A percentile compares a stretch with the other conserved stretches of the same genome.
Evolutionary conservation across 2,797 vertebrate genomes (phyloP).

Genomic region (Carcharodon carcharias): DNA sequence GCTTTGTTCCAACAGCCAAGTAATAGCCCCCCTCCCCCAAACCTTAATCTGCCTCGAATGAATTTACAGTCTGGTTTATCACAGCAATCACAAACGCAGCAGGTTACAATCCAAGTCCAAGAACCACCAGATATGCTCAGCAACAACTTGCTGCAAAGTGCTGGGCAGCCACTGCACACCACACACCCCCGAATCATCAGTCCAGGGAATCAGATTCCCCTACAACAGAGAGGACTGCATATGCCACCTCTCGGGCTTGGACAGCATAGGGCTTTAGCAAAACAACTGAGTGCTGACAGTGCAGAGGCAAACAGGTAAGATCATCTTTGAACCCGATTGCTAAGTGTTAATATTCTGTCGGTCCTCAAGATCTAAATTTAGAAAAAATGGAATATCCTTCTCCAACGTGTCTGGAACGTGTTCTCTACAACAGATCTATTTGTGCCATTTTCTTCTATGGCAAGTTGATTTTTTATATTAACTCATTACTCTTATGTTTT

Average conservation of each 20-base stretch:
- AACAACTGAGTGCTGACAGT: conserved; percentile 95
- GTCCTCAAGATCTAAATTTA: background rate
- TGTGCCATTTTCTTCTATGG: background rate
- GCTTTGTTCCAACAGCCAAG: conserved; percentile 73
- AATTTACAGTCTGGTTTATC: conserved; percentile 48
- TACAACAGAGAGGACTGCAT: conserved; percentile 71
- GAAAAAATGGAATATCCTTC: background rate
- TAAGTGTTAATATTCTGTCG: background rate
- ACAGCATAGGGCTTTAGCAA: conserved; percentile 81
- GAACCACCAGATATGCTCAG: conserved; percentile 69
- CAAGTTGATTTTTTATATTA: background rate
- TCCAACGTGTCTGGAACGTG: background rate
- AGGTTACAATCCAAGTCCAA: conserved; percentile 88
- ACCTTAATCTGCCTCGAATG: conserved; percentile 66
- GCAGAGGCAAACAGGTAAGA: conserved; percentile 87
- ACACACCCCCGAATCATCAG: conserved; percentile 47
- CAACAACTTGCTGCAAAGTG: conserved; percentile 50
- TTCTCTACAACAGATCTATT: background rate
- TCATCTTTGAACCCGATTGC: background rate
- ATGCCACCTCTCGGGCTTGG: conserved; percentile 69
- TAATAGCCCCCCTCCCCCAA: conserved; percentile 76
- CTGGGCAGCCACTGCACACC: conserved; percentile 44
- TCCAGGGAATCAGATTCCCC: conserved; percentile 58
- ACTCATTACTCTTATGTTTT: background rate
- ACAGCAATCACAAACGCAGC: conserved; percentile 58